Conservation (phyloP, 2,888 invertebrate species). For the Tiliacea aurago region DNA sequence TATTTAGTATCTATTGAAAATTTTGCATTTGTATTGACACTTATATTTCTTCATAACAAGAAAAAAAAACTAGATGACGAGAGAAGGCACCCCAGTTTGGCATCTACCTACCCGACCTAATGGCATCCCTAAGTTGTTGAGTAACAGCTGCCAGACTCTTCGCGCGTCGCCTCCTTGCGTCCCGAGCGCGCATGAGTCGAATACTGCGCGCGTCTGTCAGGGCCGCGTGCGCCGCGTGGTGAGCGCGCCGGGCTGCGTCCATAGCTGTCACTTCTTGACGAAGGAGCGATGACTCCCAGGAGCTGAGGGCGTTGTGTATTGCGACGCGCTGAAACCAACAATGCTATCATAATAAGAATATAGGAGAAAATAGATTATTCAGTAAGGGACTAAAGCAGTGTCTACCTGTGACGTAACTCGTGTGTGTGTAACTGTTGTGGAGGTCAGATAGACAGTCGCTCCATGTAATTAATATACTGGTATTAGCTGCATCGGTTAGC, state of each 20-base stretch:
- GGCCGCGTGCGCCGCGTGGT: conserved; percentile 74
- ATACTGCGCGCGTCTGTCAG: conserved; percentile 72
- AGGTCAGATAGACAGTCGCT: too few species aligned
- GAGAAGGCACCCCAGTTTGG: neutral
- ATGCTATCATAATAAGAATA: neutral
- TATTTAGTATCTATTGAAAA: neutral
- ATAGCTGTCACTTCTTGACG: conserved; percentile 77
- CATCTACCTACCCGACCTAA: conserved; percentile 60
- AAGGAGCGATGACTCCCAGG: conserved; percentile 78
- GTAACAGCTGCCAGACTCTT: conserved; percentile 76
- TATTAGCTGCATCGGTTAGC: too few species aligned
- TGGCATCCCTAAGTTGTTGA: conserved; percentile 78
- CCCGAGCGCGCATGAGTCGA: conserved; percentile 70
- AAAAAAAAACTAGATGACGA: neutral
- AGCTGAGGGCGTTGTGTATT: conserved; percentile 79
- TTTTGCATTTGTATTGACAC: neutral
- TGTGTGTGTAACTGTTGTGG: too few species aligned
- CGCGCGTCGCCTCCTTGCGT: conserved; percentile 66
- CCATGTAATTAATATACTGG: too few species aligned
- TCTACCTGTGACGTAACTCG: too few species aligned
- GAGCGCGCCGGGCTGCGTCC: conserved; percentile 75
- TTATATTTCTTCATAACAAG: neutral
- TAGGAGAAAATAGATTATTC: neutral
- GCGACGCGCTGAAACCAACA: conserved; percentile 77
- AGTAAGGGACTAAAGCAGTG: too few species aligned